Base-by-base conservation (phyloP, 2,888 invertebrate genomes). In the Conchocele bisecta region DNA sequence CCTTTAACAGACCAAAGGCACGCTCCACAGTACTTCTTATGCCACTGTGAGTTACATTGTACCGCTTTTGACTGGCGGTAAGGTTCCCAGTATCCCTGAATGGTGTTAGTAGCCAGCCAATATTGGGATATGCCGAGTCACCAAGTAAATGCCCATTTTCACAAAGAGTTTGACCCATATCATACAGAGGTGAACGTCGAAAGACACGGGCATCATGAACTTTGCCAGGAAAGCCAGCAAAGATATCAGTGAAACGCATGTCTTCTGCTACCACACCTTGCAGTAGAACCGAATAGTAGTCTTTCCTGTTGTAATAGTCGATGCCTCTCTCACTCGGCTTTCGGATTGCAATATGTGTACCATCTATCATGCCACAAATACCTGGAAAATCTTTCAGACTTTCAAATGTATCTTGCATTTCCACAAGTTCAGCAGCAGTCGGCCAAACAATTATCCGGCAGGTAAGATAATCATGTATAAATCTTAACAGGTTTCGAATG, bases 1-100 rank as follows among this genome's bases (percentile, higher is more conserved):
- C 54, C 53, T 67, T 67, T 22, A 54, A 41, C 15, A 60, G 28
- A 31, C 60, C 67, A 60, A 60, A 67, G 11, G 67, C 59, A 17
- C 60, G 13, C 48, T 67, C 67, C 13, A 60, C 60, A 13, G 28
- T 24, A 26, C 46, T 26, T 42, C 67, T 35, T 29, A 46, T 60
- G 29, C 28, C 24, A 33, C 44, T 37, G 37, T 60, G 54, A 13
- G 17, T 24, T 9, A 37, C 13, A 54, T 67, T 60, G 37, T 33
- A 68, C 1, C 33, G 29, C 22, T 9, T 22, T 35, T 59, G 46
- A 11, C 22, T 26, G 6, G 37, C 29, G 17, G 44, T 54, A 17
- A 59, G 54, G 31, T 60, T 53, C 11, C 59, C 67, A 28, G 33
- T 67, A 37, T 61, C 61, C 24, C 50, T 24, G 39, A 50, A 68